Evolutionary conservation across 2,113 vertebrate genomes (phyloP).

Genomic region (Cariama cristata): DNA sequence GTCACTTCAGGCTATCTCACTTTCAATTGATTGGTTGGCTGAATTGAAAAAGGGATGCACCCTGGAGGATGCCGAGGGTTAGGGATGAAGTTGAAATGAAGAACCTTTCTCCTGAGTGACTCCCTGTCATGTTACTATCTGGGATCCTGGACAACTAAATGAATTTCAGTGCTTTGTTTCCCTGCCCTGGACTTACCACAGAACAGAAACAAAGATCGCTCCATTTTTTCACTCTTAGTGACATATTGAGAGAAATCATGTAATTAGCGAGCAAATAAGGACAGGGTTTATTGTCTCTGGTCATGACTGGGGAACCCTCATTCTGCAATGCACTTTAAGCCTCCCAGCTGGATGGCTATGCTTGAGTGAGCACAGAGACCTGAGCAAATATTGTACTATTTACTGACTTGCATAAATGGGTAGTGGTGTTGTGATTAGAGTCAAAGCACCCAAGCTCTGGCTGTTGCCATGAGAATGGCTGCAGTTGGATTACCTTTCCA

Average conservation of each 20-base stretch:
- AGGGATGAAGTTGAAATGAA: not conserved
- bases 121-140: fast-evolving
- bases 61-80: not conserved
- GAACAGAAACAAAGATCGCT: not conserved
- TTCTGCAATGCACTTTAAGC: not conserved
- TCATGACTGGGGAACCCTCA: not conserved
- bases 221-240: not conserved
- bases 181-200: not conserved
- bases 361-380: not conserved
- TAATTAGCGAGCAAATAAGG: not conserved
- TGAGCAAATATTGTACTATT: not conserved
- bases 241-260: not conserved
- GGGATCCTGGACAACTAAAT: not conserved
- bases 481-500: not conserved
- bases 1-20: not conserved
- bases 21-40: not conserved
- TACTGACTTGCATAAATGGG: not conserved
- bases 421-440: not conserved
- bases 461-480: not conserved
- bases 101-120: not conserved
- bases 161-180: not conserved
- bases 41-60: not conserved
- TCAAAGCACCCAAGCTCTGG: not conserved
- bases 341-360: not conserved
- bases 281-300: not conserved